Percentiles rank a stretch among this genome's conserved stretches.
phyloP scores from a whole-genome alignment of 2,888 invertebrate species.

The Cephus runcator region DNA sequence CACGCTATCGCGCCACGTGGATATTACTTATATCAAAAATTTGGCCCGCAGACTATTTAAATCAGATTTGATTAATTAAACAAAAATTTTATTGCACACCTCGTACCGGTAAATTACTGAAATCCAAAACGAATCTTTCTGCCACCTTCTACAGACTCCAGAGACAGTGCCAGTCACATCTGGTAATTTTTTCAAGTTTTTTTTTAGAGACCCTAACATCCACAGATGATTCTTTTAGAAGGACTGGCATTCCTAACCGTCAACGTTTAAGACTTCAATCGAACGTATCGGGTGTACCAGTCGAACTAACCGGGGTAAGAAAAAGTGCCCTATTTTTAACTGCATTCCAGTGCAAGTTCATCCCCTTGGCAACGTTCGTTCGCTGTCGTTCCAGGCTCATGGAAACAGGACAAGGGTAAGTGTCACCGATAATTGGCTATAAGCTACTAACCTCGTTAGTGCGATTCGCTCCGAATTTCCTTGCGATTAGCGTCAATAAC shows the following conservation, averaged over 20 bases:
- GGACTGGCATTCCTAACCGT: background rate
- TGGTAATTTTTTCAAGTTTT: background rate
- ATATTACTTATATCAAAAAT: background rate
- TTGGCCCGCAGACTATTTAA: background rate
- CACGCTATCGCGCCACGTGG: background rate
- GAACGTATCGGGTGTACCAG: background rate
- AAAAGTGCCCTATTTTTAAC: background rate
- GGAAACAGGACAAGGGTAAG: conserved; percentile 38
- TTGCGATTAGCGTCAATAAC: conserved; percentile 31
- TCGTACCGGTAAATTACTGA: background rate
- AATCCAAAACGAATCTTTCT: background rate
- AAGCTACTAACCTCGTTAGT: conserved; percentile 45
- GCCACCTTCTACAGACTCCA: background rate
- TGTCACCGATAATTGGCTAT: background rate
- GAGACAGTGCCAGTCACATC: background rate
- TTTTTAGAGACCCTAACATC: background rate
- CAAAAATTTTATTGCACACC: conserved; percentile 37
- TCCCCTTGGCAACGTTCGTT: background rate
- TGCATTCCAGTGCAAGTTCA: background rate
- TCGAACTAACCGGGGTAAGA: background rate
- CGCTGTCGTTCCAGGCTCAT: conserved; percentile 19
- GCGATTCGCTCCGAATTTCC: conserved; percentile 37
- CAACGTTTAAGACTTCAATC: background rate
- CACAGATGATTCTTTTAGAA: background rate
- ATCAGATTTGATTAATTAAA: conserved; percentile 30